Base-by-base conservation (phyloP, 2,888 invertebrate species). In the Gymnoscelis rufifasciata region DNA sequence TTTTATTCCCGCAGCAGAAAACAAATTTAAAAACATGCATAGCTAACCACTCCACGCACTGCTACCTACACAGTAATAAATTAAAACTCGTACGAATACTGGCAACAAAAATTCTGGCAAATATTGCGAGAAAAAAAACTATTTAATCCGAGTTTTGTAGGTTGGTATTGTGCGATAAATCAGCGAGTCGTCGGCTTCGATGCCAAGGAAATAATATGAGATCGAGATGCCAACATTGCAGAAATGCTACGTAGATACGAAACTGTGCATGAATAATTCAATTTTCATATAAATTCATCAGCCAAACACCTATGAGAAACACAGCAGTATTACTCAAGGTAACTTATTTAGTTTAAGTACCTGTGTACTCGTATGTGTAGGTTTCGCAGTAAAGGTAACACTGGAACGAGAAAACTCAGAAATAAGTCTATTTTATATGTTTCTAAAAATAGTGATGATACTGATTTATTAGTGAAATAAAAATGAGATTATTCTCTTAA, bases 131-230 rank as follows among this genome's bases (percentile, higher is more conserved):
- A 71, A 79, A 76, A 76, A 81, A 81, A 80, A 82, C 79, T 81
- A 78, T 84, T 83, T 84, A 84, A 86, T 83, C 75, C 75, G 69
- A 83, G 72, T 86, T 86, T 80, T 78, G 82, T 87, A 83, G 84
- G 86, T 83, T 86, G 83, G 80, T 74, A 74, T 69, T 64, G 57
- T 51, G 61, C 44, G 37, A 78, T 87, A 86, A 84, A 84, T 87
- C 83, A 80, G 71, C 53, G 60, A 61, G 74, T 76, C 74, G 80
- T 78, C 77, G 63, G 74, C 65, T 70, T 76, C 82, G 86, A 87
- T 83, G 87, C 87, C 87, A 87, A 87, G 74, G 81, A 81, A 84
- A 86, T 79, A 83, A 86, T 83, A 84, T 78, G 79, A 77, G 78
- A 82, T 78, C 76, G 82, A 76, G 80, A 81, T 86, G 86, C 86